Conservation (phyloP, 1,140 invertebrate genomes). For the Lethocerus indicus region DNA sequence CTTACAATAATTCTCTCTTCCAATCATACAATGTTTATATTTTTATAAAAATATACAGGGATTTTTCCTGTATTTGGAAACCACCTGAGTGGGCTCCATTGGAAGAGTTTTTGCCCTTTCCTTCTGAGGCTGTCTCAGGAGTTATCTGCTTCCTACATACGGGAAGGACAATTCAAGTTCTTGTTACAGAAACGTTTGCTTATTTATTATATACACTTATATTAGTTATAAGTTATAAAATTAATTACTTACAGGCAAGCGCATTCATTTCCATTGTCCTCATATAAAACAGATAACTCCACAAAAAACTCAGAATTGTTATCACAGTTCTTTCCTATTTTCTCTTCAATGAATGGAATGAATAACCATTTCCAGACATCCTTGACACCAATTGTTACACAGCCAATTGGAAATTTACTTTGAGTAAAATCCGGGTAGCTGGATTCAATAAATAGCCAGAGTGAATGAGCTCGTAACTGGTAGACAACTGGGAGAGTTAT, state of each 20-base stretch:
- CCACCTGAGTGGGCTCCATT: too few relatives aligned
- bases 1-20: too few relatives aligned
- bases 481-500: constrained; percentile 27
- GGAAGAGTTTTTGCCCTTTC: too few relatives aligned
- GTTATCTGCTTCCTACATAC: too few relatives aligned
- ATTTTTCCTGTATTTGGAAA: too few relatives aligned
- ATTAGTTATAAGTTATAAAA: too few relatives aligned
- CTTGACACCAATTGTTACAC: constrained; percentile 28
- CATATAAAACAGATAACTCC: constrained; percentile 29
- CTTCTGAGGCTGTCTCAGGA: too few relatives aligned
- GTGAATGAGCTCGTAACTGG: constrained; percentile 27
- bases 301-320: constrained; percentile 33
- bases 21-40: too few relatives aligned
- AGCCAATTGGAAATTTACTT: constrained; percentile 23
- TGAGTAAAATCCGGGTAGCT: constrained; percentile 20
- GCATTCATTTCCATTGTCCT: constrained; percentile 34
- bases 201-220: too few relatives aligned
- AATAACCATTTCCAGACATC: constrained; percentile 44
- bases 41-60: too few relatives aligned
- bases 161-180: too few relatives aligned
- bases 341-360: constrained; percentile 26
- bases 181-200: too few relatives aligned
- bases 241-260: constrained; percentile 29
- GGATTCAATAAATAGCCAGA: constrained; percentile 25
- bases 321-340: constrained; percentile 27